Evolutionary conservation across 2,113 vertebrate genomes (phyloP), one percentile per base, ranked within the genome.

Genomic region (Semnornis frantzii): DNA sequence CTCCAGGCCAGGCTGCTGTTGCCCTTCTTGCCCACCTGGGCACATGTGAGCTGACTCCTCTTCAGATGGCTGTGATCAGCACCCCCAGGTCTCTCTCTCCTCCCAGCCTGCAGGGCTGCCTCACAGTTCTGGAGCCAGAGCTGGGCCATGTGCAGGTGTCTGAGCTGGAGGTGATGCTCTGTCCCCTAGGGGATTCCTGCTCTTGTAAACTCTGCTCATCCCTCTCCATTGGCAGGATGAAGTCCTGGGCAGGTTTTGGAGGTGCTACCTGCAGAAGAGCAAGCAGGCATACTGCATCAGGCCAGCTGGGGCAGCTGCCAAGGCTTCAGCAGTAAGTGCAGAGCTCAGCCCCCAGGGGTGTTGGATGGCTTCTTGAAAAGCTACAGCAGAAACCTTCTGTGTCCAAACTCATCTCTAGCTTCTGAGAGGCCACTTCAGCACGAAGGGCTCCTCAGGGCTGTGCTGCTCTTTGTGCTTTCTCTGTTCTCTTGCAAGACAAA

Each of bases 161-260:
- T 31, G 54, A 69, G n/a, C 81, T 85, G 73, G 72, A 77, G 91
- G 39, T 83, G 37, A 55, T 0, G 0, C 12, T 86, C 34, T 86
- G 23, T 86, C 81, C 27, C 86, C 44, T 88, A 58, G 72, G 33
- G n/a, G 83, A 6, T 77, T 71, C 58, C 57, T 33, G 28, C 18
- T 60, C 62, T 83, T 94, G 30, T 81, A 42, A 83, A 57, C n/a
- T 55, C 25, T n/a, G 7, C 59, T 30, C 37, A 68, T 81, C 14
- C 9, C 46, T 81, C 33, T 15, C 59, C 91, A 31, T 86, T 92
- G 92, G 58, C 80, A 98, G 99, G 97, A 98, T 94, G 95, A 98
- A 70, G 95, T 99, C 76, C 77, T 99, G 57, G 98, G 97, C 86
- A 97, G 88, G 78, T 97, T 99, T 92, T 99, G 99, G 99, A 98